Evolutionary conservation across 2,113 vertebrate species (phyloP), one percentile per base, ranked within the genome.

Genomic region (Callipepla californica): DNA sequence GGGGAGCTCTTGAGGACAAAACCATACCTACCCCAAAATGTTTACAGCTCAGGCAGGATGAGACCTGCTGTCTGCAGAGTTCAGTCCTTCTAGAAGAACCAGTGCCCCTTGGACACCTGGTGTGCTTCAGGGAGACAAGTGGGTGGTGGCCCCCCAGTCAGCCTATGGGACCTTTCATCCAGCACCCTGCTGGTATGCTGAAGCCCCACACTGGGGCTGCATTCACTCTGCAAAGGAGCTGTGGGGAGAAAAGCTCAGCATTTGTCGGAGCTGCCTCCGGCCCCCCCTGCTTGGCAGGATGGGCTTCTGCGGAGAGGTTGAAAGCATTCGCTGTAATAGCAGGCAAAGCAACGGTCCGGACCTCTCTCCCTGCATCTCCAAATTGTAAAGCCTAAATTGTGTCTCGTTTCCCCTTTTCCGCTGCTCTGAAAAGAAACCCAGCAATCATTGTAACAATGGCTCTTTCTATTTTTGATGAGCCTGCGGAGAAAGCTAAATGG

Each of bases 391-490:
- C 38, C 55, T 77, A 68, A 81, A 89, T 74, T 45, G n/a, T 32
- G 47, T n/a, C 72, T 45, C 4, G 2, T 26, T 90, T 30, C 30
- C 11, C 28, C 19, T 81, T 45, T 89, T 30, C 45, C 0, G 9
- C 73, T 72, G 30, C 42, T 72, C 61, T 47, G 34, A 66, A 81
- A 72, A 90, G 84, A 77, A 93, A 80, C 34, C 68, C 66, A 82
- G 77, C 80, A 84, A 88, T 85, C 87, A 90, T 4, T 8, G 3
- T 42, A 89, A 94, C 91, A 77, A 91, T 38, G 53, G 53, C 34
- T 13, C 47, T 86, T 91, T 83, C 91, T 85, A 40, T 80, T 94
- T 85, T 78, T 90, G 89, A 92, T 61, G 77, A 94, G 79, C 66
- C 76, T 62, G 57, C 21, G 50, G 34, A 80, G 45, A 77, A 87